Evolutionary conservation across 2,113 vertebrate species (phyloP).

Genomic region (Dendrocopos noguchii): DNA sequence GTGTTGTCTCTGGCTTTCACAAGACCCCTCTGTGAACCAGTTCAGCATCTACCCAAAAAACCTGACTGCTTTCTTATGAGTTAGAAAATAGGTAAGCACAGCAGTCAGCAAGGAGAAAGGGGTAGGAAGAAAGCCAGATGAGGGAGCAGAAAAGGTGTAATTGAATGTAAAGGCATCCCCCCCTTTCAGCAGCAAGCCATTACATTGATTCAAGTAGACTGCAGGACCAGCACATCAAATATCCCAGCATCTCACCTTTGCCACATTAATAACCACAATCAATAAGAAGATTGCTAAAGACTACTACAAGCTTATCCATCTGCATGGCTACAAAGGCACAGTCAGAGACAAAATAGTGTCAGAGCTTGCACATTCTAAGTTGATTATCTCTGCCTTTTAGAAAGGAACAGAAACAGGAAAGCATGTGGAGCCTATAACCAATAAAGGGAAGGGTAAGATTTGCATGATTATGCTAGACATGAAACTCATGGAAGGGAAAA

Average conservation of each 20-base stretch:
- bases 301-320: background rate
- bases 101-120: background rate
- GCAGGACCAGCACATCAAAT: background rate
- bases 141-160: background rate
- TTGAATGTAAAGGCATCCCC: background rate
- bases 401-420: background rate
- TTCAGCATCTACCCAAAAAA: background rate
- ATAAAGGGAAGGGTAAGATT: background rate
- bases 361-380: background rate
- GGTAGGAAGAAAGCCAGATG: background rate
- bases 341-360: background rate
- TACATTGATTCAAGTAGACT: background rate
- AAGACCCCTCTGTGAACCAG: background rate
- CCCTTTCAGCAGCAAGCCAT: background rate
- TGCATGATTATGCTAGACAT: background rate
- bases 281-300: background rate
- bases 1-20: background rate
- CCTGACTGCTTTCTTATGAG: background rate
- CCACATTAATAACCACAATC: background rate
- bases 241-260: background rate
- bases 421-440: background rate
- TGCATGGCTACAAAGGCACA: background rate
- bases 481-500: background rate
- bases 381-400: background rate
- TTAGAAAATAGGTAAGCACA: background rate